Conservation (phyloP, 2,888 invertebrate genomes). For the Sphecodes monilicornis region DNA sequence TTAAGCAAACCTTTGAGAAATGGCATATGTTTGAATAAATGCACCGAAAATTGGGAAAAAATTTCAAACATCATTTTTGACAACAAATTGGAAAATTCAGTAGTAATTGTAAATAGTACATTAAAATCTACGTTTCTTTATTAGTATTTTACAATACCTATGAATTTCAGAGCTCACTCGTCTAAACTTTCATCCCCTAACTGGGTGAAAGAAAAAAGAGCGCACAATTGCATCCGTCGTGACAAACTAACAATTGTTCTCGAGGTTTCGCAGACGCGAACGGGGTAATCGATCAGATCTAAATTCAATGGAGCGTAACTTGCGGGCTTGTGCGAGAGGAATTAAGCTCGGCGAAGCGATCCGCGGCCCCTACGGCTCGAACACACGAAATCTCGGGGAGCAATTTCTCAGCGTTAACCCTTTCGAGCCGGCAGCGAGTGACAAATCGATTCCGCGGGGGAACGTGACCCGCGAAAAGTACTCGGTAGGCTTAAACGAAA, state of each 20-base stretch:
- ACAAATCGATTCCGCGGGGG: constrained; percentile 64
- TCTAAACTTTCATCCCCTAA: not conserved
- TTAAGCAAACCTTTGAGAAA: too few species aligned
- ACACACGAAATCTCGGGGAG: constrained; percentile 21
- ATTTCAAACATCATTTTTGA: too few species aligned
- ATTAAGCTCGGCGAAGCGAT: constrained; percentile 7
- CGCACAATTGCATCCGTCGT: not conserved
- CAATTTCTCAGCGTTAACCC: constrained; percentile 61
- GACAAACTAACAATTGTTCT: not conserved
- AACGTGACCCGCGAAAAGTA: constrained; percentile 66
- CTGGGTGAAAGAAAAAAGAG: not conserved
- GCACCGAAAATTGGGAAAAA: too few species aligned
- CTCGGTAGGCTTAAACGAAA: constrained; percentile 1
- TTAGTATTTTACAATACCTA: too few species aligned
- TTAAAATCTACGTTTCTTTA: too few species aligned
- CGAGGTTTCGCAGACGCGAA: not conserved
- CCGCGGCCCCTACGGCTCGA: not conserved
- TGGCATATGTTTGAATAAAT: too few species aligned
- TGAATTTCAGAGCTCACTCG: too few species aligned
- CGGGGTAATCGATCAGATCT: constrained; percentile 14
- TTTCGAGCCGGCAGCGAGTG: constrained; percentile 23
- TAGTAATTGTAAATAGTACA: too few species aligned
- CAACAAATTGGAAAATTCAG: too few species aligned
- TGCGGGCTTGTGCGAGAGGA: constrained; percentile 5
- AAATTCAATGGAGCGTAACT: constrained; percentile 10